phyloP scores from a whole-genome alignment of 2,797 vertebrate genomes.

The Margarornis squamiger region DNA sequence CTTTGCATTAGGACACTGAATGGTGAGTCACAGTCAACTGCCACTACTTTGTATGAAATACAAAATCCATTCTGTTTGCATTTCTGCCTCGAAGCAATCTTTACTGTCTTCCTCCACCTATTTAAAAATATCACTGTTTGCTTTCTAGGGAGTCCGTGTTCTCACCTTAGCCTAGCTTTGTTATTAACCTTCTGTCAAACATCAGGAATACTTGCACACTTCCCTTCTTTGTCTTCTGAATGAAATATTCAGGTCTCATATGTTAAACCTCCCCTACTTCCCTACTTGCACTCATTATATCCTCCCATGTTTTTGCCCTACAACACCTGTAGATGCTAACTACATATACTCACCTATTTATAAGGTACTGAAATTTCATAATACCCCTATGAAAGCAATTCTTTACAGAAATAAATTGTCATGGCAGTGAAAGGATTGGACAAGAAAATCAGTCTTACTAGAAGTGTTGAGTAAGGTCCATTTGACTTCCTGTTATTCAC shows the following conservation, averaged over 20 bases:
- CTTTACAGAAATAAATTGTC: conserved; percentile 13
- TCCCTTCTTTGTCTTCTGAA: neutral
- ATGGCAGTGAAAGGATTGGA: neutral
- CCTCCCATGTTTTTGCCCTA: neutral
- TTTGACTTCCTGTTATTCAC: conserved; percentile 15
- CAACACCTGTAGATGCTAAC: neutral
- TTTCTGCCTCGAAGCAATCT: neutral
- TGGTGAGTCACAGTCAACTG: neutral
- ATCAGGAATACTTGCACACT: neutral
- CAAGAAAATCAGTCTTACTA: conserved; percentile 27
- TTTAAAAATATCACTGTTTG: neutral
- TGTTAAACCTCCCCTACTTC: neutral
- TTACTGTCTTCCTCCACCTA: neutral
- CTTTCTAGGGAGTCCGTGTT: neutral
- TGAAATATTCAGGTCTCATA: neutral
- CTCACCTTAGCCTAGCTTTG: neutral
- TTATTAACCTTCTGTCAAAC: neutral
- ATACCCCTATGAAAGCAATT: neutral
- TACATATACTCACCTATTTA: neutral
- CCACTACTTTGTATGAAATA: neutral
- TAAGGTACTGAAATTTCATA: neutral
- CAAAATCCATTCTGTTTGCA: neutral
- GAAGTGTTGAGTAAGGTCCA: conserved; percentile 8
- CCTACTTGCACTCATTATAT: neutral
- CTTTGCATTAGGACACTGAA: neutral